Evolutionary conservation across 1,140 invertebrate species (phyloP), one percentile per base, ranked within the genome.

Genomic region (Antheraea pernyi): DNA sequence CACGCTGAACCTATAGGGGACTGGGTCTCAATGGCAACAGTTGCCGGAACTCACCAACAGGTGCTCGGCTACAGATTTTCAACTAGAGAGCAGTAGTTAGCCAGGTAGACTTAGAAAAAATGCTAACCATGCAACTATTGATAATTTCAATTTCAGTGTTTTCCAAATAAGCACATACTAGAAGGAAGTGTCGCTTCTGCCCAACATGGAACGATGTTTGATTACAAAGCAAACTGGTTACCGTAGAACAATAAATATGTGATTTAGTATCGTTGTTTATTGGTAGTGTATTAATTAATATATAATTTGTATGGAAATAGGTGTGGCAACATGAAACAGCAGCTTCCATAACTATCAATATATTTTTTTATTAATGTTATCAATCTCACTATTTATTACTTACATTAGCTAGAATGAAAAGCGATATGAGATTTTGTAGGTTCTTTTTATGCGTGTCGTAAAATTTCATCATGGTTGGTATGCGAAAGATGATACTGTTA

Each of bases 281-380:
- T 72, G 71, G 13, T 63, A 65, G 60, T 39, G 59, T 72, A 69
- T 72, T 72, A 72, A 72, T 72, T 65, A 64, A 66, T 69, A 53
- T 53, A 61, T 68, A 64, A 72, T 72, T 72, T 53, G 42, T 72
- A 69, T 72, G 71, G 65, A 69, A 72, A 72, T 72, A 65, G 64
- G 18, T 65, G 39, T 65, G 39, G 64, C 19, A 19, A 65, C 60
- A 61, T 30, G 46, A 61, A 61, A 61, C 60, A 61, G 60, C 60
- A 61, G 60, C 60, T 30, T 61, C 60, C 22, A 53, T 53, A 53
- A 16, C 46, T n/a, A 53, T 53, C 16, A 16, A 53, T 53, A 42
- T 53, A 13, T 53, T 53, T 53, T n/a, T 53, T 53, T 53, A 53
- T 53, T 53, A 53, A 53, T 5, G 13, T 53, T 53, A 53, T 53